phyloP scores from a whole-genome alignment of 1,140 invertebrate species.

The Acromyrmex echinatior region DNA sequence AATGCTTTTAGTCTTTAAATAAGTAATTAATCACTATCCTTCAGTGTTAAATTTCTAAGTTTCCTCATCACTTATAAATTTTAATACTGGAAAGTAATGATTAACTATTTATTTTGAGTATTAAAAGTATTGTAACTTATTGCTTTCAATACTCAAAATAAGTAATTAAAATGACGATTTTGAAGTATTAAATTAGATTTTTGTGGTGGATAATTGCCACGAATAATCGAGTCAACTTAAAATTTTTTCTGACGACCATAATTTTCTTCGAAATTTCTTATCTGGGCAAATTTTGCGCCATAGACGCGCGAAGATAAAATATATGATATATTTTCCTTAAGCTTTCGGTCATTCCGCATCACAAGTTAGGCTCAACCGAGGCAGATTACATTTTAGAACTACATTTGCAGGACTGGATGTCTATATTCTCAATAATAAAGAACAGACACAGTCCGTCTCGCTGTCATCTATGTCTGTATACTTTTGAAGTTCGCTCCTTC shows the following conservation, averaged over 20 bases:
- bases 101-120: no score
- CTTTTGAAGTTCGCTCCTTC: constrained; percentile 48
- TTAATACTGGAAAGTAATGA: no score
- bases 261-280: neutral
- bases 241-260: neutral
- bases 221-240: neutral
- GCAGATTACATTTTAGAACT: constrained; percentile 43
- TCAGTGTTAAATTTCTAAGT: no score
- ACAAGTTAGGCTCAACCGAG: constrained; percentile 56
- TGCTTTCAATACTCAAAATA: no score
- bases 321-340: constrained; percentile 6
- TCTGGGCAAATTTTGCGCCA: neutral
- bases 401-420: constrained; percentile 81
- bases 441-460: constrained; percentile 84
- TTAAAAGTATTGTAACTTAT: no score
- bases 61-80: no score
- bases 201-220: no score
- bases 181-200: no score
- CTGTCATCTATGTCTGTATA: constrained; percentile 71
- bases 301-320: constrained; percentile 1
- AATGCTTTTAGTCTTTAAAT: no score
- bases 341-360: constrained; percentile 52
- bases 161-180: no score
- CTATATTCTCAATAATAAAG: constrained; percentile 84
- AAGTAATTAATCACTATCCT: no score